Conservation (phyloP, 2,888 invertebrate genomes). For the Melolontha melolontha region DNA sequence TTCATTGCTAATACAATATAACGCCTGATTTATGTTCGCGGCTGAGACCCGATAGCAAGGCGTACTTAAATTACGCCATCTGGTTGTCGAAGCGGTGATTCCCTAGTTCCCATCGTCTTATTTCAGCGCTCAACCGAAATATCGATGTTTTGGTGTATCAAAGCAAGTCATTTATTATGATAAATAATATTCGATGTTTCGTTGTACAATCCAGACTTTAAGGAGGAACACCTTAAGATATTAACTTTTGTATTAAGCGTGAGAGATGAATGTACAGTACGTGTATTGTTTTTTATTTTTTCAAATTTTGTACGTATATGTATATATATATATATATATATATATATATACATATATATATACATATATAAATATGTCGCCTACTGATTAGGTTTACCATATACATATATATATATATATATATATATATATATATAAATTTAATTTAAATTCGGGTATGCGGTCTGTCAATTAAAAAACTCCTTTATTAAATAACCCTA, state of each 20-base stretch:
- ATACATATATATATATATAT: no score
- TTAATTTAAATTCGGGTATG: no score
- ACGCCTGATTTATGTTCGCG: slow-evolving; percentile 52
- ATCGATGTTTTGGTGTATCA: slow-evolving; percentile 2
- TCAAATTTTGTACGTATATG: no score
- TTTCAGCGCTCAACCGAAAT: neutral
- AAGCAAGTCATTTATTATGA: slow-evolving; percentile 5
- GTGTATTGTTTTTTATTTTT: neutral
- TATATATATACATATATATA: no score
- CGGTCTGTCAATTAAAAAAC: no score
- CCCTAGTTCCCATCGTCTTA: no score
- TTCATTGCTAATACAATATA: slow-evolving; percentile 54
- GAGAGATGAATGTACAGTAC: slow-evolving; percentile 1
- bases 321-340: no score
- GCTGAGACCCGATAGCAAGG: slow-evolving; percentile 45
- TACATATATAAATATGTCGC: no score
- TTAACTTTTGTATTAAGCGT: neutral
- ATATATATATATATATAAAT: no score
- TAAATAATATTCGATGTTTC: slow-evolving; percentile 3
- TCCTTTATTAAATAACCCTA: no score
- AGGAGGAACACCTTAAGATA: neutral
- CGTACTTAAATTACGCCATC: slow-evolving; percentile 49
- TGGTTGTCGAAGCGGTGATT: slow-evolving; percentile 35
- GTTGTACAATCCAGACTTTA: slow-evolving; percentile 10
- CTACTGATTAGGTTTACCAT: no score